Conservation (phyloP, 2,113 vertebrate genomes). For the Pygoscelis antarcticus region DNA sequence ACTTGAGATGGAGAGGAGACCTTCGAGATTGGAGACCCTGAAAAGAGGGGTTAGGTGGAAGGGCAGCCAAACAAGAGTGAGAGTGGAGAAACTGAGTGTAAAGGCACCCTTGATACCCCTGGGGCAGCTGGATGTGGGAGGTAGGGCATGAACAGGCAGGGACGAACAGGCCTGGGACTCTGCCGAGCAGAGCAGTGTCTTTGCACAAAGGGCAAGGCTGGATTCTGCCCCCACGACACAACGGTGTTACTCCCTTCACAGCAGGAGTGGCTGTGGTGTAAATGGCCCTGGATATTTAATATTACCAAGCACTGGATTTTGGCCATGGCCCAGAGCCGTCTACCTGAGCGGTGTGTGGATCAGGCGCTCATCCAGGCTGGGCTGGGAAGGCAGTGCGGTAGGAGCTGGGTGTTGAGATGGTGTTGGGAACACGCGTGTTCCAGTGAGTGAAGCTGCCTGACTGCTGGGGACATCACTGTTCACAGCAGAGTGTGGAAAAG, state of each 20-base stretch:
- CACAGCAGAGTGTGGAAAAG: neutral
- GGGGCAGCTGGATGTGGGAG: neutral
- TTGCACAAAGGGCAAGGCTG: neutral
- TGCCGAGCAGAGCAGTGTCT: neutral
- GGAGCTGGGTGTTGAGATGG: neutral
- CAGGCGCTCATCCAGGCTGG: neutral
- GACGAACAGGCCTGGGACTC: neutral
- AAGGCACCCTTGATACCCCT: neutral
- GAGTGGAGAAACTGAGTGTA: neutral
- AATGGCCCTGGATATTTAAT: neutral
- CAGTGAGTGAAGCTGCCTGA: neutral
- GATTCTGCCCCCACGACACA: neutral
- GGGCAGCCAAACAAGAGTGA: neutral
- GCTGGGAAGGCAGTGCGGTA: fast-evolving
- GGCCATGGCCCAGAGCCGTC: neutral
- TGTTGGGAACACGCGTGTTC: fast-evolving
- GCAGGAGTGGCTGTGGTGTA: neutral
- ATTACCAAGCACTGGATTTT: neutral
- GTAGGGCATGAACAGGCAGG: neutral
- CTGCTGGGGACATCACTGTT: neutral
- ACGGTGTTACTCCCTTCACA: fast-evolving
- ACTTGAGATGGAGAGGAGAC: neutral
- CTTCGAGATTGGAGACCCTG: neutral
- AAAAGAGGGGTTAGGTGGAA: neutral
- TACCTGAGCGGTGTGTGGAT: neutral